A percentile compares a stretch with the other conserved stretches of the same genome.
Conservation (phyloP, 2,113 vertebrate species). For the Turnix velox region DNA sequence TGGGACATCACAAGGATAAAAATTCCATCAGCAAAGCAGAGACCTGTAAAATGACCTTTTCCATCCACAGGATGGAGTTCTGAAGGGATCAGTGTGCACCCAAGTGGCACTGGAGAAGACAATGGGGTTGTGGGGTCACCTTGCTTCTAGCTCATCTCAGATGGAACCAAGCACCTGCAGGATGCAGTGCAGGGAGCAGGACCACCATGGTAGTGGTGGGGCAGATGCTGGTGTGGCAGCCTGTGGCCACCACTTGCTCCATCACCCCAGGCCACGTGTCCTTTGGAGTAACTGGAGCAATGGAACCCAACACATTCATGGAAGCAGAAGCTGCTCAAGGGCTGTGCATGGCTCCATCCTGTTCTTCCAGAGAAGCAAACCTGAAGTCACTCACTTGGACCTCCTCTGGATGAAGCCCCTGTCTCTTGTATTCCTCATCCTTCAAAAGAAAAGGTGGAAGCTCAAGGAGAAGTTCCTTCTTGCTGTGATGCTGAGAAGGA, state of each 20-base stretch:
- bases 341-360: fast-evolving
- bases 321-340: neutral
- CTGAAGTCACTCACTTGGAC: fast-evolving
- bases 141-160: fast-evolving
- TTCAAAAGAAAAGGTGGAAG: neutral
- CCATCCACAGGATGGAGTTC: neutral
- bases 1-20: neutral
- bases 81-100: neutral
- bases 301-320: neutral
- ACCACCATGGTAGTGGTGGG: neutral
- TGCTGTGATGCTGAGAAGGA: neutral
- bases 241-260: fast-evolving
- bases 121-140: fast-evolving
- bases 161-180: fast-evolving
- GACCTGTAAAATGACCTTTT: neutral
- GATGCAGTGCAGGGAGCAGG: neutral
- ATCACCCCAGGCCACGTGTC: fast-evolving
- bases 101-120: neutral
- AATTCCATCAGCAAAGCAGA: neutral
- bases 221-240: neutral
- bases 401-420: neutral
- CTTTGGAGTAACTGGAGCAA: fast-evolving
- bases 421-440: neutral
- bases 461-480: neutral
- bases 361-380: neutral